Evolutionary conservation across 2,113 vertebrate species (phyloP).

Genomic region (Setophaga kirtlandii): DNA sequence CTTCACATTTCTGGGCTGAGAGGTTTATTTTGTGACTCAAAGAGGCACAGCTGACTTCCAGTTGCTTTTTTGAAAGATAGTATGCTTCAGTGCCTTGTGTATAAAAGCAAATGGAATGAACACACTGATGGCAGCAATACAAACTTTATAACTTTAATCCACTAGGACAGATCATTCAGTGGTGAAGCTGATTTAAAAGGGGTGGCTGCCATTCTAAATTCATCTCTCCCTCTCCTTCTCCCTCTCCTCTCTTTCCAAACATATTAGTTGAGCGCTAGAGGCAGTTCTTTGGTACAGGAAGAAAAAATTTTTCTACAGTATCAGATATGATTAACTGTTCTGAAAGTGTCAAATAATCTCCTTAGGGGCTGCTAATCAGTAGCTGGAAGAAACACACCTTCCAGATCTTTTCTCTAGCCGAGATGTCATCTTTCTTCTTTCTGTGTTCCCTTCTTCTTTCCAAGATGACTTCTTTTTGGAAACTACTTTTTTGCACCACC

Average conservation of each 20-base stretch:
- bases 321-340: neutral
- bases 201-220: conserved; percentile 8
- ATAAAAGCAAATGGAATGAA: conserved; percentile 16
- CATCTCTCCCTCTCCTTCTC: neutral
- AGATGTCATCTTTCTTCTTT: neutral
- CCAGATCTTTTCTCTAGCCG: neutral
- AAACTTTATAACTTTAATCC: conserved; percentile 41
- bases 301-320: neutral
- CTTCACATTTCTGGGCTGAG: neutral
- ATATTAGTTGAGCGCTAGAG: neutral
- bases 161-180: conserved; percentile 29
- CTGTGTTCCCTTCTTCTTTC: neutral
- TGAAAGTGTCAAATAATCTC: neutral
- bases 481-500: neutral
- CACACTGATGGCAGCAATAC: conserved; percentile 10
- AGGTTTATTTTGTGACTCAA: neutral
- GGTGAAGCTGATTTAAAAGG: neutral
- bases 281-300: neutral
- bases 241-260: neutral
- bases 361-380: neutral
- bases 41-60: neutral
- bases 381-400: neutral
- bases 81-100: conserved; percentile 40
- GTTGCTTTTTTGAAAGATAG: conserved; percentile 16
- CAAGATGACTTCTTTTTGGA: neutral